phyloP scores from a whole-genome alignment of 2,888 invertebrate genomes.

The Scaptodrosophila latifasciaeformis region DNA sequence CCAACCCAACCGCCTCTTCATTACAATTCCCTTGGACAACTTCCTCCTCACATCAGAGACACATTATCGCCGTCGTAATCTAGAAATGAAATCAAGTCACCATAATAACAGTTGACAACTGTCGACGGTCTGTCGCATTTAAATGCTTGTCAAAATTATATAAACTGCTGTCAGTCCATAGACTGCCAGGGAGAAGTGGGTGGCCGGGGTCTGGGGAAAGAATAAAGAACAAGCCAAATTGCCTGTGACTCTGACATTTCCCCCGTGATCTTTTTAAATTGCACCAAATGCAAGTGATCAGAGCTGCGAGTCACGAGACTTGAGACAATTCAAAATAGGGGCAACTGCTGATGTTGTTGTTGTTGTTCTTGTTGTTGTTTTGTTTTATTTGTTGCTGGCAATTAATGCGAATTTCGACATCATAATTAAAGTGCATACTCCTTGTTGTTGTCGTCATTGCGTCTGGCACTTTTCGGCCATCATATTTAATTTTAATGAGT shows the following conservation, averaged over 20 bases:
- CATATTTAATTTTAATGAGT: slow-evolving; percentile 55
- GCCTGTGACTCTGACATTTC: slow-evolving; percentile 1
- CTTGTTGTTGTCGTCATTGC: slow-evolving; percentile 36
- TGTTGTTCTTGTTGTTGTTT: too few relatives aligned
- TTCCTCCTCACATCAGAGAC: slow-evolving; percentile 22
- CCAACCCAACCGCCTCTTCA: not conserved
- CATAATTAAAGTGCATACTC: slow-evolving; percentile 56
- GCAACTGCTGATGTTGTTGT: not conserved
- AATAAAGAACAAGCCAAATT: not conserved
- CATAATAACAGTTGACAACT: slow-evolving; percentile 61
- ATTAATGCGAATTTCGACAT: slow-evolving; percentile 68
- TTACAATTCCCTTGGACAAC: slow-evolving; percentile 8
- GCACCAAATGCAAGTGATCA: slow-evolving; percentile 9
- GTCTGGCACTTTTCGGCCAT: slow-evolving; percentile 52
- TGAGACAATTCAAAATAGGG: not conserved
- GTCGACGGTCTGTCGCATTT: slow-evolving; percentile 56
- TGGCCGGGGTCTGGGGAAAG: too few relatives aligned
- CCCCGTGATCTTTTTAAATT: slow-evolving; percentile 7
- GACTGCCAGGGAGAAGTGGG: too few relatives aligned
- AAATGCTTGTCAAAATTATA: slow-evolving; percentile 62
- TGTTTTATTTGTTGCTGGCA: too few relatives aligned
- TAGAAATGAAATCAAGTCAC: slow-evolving; percentile 48
- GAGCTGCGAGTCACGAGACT: not conserved
- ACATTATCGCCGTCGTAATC: slow-evolving; percentile 45
- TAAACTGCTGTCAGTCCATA: slow-evolving; percentile 54